Evolutionary conservation across 2,113 vertebrate species (phyloP).

Genomic region (Hippolais icterina): DNA sequence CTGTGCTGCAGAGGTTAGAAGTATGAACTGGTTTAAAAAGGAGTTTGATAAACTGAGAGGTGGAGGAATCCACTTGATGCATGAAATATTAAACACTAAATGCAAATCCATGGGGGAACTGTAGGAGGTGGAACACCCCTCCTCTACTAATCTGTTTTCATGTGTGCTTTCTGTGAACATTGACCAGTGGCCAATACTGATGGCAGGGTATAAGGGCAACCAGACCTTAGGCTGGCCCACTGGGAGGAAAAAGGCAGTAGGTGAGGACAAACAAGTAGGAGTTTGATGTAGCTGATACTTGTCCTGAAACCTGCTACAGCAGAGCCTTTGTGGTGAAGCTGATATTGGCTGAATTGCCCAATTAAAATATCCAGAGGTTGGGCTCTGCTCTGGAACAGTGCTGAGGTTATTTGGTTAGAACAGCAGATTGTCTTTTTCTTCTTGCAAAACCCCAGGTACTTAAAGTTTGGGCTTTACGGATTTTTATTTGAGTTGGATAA

Average conservation of each 20-base stretch:
- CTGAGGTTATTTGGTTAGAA: background rate
- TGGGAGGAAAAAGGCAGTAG: background rate
- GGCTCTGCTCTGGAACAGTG: background rate
- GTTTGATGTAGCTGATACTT: background rate
- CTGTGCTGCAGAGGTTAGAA: background rate
- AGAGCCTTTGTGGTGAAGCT: background rate
- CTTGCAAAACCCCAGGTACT: background rate
- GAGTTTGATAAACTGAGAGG: background rate
- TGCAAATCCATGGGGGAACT: background rate
- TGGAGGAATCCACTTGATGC: background rate
- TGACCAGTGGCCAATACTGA: background rate
- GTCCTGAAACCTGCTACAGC: background rate
- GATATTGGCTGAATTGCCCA: background rate
- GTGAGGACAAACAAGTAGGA: background rate
- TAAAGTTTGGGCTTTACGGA: background rate
- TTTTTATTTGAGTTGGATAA: background rate
- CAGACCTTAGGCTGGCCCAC: background rate
- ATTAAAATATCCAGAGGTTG: background rate
- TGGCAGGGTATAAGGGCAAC: background rate
- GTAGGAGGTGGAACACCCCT: background rate
- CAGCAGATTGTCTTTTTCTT: background rate
- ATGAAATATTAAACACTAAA: background rate
- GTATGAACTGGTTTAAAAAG: background rate
- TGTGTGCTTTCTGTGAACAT: accelerated
- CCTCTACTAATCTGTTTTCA: background rate